These are phyloP conservation scores for Litoditis marina DNA, from an alignment of 2,888 invertebrate species.

Conservation along the genomic window DNA sequence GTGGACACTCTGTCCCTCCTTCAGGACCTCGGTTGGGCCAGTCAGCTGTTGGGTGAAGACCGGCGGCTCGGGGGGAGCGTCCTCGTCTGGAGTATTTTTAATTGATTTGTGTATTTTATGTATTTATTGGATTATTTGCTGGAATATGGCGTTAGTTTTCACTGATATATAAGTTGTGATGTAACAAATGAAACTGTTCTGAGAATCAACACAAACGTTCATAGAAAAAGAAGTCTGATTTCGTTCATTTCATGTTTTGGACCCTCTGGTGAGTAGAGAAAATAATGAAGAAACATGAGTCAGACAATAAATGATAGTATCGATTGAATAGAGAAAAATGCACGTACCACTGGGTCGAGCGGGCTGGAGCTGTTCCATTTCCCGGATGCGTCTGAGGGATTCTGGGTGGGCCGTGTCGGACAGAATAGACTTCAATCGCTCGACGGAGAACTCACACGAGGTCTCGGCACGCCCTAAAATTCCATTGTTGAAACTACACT, in stretches of 20 bases:
- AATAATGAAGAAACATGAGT: no score
- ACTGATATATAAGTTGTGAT: no score
- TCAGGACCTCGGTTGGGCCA: conserved; percentile 75
- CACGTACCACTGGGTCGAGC: conserved; percentile 33
- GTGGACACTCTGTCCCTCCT: conserved; percentile 64
- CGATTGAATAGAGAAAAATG: neutral
- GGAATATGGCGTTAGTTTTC: no score
- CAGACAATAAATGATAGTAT: no score
- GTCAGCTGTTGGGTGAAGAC: conserved; percentile 86
- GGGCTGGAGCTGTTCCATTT: conserved; percentile 57
- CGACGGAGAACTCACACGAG: conserved; percentile 75
- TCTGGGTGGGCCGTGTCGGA: conserved; percentile 88
- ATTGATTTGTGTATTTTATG: neutral
- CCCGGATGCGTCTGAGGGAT: conserved; percentile 76
- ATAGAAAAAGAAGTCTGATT: no score
- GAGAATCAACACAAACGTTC: no score
- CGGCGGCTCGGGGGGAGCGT: conserved; percentile 63
- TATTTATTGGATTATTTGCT: no score
- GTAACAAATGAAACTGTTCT: no score
- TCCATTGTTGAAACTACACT: no score
- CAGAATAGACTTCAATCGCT: conserved; percentile 63
- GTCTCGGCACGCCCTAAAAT: conserved; percentile 81
- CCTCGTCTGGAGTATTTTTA: conserved; percentile 30
- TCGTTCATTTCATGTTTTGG: no score
- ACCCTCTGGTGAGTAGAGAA: no score